Base-by-base conservation (phyloP, 1,140 invertebrate genomes). In the Drosophila grimshawi region DNA sequence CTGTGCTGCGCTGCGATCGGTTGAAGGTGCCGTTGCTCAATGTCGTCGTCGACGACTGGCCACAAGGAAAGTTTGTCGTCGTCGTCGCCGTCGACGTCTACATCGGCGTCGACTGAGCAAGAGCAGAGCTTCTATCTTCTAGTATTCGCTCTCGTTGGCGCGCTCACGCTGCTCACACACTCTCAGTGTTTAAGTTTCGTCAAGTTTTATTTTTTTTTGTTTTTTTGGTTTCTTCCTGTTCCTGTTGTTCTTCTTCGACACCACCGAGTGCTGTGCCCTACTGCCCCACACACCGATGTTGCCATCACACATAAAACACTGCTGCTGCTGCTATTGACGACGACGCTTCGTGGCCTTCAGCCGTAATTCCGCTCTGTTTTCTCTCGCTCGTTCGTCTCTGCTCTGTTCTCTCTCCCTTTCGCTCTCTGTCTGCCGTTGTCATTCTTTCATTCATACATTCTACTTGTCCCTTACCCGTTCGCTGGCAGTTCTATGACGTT, bases 1-100 rank as follows among this genome's bases (percentile, higher is more conserved):
- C 48, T 30, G 56, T 39, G 59, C 71, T 74, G 65, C 61, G 61
- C 71, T 90, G 80, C 80, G 90, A 92, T 92, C 90, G 63, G 76
- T 82, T 80, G 68, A 91, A 91, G 83, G 90, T 88, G 81, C 79
- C 83, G 79, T 56, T 81, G 83, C 79, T 80, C 75, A 92, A 92
- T 92, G 90, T 70, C 83, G 75, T 75, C 52, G 82, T 79, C 37
- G 57, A 45, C 72, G 39, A 65, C 71, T 68, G 76, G 56, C 81
- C 81, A 52, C 79, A 88, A 90, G 83, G 90, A 92, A 92, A 90
- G 80, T 90, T 69, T 56, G 66, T 59, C 39, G 32, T 69, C 35
- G 60, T 71, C 74, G 77, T 27, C 46, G 51, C 53, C 29, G 57
- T 19, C 55, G 27, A 52, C 68, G 73, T 8, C 55, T 11, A 52